These are phyloP conservation scores for Lophius americanus DNA, from an alignment of 2,797 vertebrate genomes.

Conservation along the genomic window DNA sequence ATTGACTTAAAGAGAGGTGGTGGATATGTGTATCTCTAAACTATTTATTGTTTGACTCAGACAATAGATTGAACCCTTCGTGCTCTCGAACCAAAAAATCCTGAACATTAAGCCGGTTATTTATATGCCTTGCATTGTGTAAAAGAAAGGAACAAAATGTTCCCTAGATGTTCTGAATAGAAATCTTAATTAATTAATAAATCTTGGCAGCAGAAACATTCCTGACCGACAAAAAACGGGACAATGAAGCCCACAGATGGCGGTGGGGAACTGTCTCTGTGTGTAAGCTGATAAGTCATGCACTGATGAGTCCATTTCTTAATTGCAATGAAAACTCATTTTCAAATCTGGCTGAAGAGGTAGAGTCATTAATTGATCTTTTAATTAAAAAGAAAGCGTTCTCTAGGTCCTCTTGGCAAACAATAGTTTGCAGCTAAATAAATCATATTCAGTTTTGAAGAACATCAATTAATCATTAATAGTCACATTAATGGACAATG, in stretches of 20 bases:
- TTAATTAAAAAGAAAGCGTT: slow-evolving; percentile 77
- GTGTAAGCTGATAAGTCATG: slow-evolving; percentile 86
- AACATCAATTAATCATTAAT: slow-evolving; percentile 76
- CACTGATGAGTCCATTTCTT: slow-evolving; percentile 85
- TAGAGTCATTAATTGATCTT: slow-evolving; percentile 84
- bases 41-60: slow-evolving; percentile 54
- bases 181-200: slow-evolving; percentile 87
- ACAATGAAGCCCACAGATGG: slow-evolving; percentile 81
- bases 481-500: slow-evolving; percentile 46
- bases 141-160: slow-evolving; percentile 80
- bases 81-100: slow-evolving; percentile 48
- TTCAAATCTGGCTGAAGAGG: slow-evolving; percentile 81
- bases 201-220: slow-evolving; percentile 79
- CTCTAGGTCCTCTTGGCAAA: slow-evolving; percentile 67
- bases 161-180: slow-evolving; percentile 79
- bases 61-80: slow-evolving; percentile 51
- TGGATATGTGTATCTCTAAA: slow-evolving; percentile 53
- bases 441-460: slow-evolving; percentile 71
- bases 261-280: slow-evolving; percentile 78
- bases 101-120: slow-evolving; percentile 71
- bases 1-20: slow-evolving; percentile 52
- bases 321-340: slow-evolving; percentile 83
- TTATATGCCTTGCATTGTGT: slow-evolving; percentile 74
- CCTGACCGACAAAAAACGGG: slow-evolving; percentile 74
- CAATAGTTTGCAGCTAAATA: slow-evolving; percentile 75